phyloP scores from a whole-genome alignment of 23 tunicate species.

The Ciona savignyi region DNA sequence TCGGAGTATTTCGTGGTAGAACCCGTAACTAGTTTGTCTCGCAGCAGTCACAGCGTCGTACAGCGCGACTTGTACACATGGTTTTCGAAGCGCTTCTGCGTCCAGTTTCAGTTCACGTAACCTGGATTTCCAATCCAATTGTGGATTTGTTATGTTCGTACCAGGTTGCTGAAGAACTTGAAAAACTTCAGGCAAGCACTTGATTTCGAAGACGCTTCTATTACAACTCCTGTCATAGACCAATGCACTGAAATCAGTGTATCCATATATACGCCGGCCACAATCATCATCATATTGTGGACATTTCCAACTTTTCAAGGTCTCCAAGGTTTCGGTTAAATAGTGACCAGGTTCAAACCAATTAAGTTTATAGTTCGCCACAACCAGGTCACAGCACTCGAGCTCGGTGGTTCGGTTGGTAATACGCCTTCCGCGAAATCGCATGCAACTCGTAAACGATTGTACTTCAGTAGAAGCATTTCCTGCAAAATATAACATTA shows the following conservation, averaged over 20 bases:
- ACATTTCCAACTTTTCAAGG: constrained; percentile 27
- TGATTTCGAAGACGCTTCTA: background rate
- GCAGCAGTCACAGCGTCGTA: background rate
- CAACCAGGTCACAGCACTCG: background rate
- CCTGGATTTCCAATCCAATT: background rate
- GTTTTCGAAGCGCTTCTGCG: background rate
- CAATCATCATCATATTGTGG: constrained; percentile 30
- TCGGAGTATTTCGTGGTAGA: background rate
- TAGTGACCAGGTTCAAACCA: background rate
- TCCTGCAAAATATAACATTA: no score
- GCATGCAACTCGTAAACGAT: background rate
- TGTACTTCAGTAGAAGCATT: background rate
- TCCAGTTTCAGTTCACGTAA: background rate
- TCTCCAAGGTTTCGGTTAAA: constrained; percentile 4
- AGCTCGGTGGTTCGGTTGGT: background rate
- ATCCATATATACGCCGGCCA: constrained; percentile 9
- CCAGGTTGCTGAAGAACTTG: background rate
- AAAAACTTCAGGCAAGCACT: background rate
- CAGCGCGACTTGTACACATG: background rate
- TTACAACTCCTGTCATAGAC: background rate
- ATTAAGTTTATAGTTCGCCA: background rate
- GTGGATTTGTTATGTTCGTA: background rate
- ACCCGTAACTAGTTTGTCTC: background rate
- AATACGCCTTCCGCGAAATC: background rate
- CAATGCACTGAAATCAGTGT: constrained; percentile 13